Base-by-base conservation (phyloP, 2,888 invertebrate genomes). In the Hemithea aestivaria region DNA sequence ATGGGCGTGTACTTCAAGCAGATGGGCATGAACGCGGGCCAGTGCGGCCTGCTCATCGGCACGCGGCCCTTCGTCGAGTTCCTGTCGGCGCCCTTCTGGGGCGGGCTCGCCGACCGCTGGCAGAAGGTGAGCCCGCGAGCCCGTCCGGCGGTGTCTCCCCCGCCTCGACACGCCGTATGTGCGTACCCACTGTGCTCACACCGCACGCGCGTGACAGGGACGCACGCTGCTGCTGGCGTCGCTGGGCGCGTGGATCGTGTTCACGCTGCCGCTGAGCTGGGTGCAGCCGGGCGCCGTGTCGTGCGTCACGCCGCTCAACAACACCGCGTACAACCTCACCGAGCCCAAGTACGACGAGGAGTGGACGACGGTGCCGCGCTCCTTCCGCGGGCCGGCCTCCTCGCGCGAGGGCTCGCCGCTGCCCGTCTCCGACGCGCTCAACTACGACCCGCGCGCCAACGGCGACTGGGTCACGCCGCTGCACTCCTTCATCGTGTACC, bases 1-100 rank as follows among this genome's bases (percentile, higher is more conserved):
- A 96, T 99, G 94, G 99, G 98, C 22, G 96, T 99, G 27, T 99
- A 99, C 87, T 99, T 99, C 89, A 99, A 99, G 87, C 99, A 99
- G 88, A 94, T 99, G 93, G 98, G 98, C 43, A 98, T 99, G 97
- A 98, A 98, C 81, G 96, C 98, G 1, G 94, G 94, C 9, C 98
- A 98, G 74, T 96, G 96, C 66, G 98, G 98, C 4, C 88, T 96
- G 38, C 89, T 96, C n/a, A 95, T 98, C 58, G 99, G 99, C 12
- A 94, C 96, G 57, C 90, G 99, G 46, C 99, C 99, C 1, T 96
- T 99, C 73, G 95, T 99, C 29, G 99, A 99, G 82, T 98, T 99
- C 78, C 88, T 98, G 35, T 95, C 97, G 37, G 98, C 97, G 1
- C 99, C 99, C 0, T 98, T 99, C 77, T 99, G 99, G 99, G 97